These are phyloP conservation scores for Drosophila willistoni DNA, from an alignment of 1,140 invertebrate genomes.

Conservation along the genomic window DNA sequence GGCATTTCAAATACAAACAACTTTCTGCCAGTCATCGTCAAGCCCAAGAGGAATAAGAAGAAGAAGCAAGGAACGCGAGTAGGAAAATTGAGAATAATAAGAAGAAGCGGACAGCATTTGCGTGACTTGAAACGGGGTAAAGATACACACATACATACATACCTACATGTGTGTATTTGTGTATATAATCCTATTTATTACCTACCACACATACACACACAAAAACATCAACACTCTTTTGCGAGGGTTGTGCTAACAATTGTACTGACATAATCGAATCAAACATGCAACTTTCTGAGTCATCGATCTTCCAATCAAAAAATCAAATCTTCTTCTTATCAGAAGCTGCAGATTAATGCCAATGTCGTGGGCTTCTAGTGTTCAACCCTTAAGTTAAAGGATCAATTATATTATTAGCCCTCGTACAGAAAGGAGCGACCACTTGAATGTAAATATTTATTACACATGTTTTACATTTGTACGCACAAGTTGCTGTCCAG, in stretches of 20 bases:
- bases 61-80: neutral
- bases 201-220: conserved; percentile 42
- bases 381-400: no score
- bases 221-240: conserved; percentile 17
- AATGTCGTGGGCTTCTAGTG: no score
- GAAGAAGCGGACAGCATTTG: conserved; percentile 27
- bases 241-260: neutral
- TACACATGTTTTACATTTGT: conserved; percentile 78
- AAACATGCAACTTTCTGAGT: no score
- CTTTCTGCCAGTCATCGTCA: conserved; percentile 42
- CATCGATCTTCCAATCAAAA: no score
- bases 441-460: conserved; percentile 68
- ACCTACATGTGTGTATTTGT: neutral
- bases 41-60: neutral
- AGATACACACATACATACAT: neutral
- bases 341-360: no score
- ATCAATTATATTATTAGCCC: no score
- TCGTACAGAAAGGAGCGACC: neutral
- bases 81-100: no score
- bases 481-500: conserved; percentile 63
- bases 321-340: no score
- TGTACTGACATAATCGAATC: neutral
- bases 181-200: conserved; percentile 67
- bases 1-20: conserved; percentile 42
- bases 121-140: conserved; percentile 29